Percentiles rank a stretch among this genome's conserved stretches.
These are phyloP conservation scores for Helicoverpa armigera DNA, from an alignment of 1,140 invertebrate genomes.

Conservation along the genomic window DNA sequence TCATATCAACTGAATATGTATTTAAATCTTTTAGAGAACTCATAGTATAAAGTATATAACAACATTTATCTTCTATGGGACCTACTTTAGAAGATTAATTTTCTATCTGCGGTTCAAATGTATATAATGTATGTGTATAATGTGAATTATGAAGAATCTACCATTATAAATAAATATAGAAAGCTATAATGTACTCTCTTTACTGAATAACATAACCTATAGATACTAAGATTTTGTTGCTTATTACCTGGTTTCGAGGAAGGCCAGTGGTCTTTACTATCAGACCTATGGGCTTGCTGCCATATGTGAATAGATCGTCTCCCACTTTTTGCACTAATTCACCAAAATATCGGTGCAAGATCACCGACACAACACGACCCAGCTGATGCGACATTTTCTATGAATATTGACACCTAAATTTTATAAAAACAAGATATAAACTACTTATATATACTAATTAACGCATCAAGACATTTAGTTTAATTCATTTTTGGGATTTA, in stretches of 20 bases:
- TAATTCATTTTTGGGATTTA: neutral
- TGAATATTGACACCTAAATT: conserved; percentile 22
- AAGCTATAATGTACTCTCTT: neutral
- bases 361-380: conserved; percentile 89
- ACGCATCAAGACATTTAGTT: neutral
- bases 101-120: no score
- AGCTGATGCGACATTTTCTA: conserved; percentile 89
- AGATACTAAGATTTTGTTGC: conserved; percentile 10
- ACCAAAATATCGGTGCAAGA: conserved; percentile 92
- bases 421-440: neutral
- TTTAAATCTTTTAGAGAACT: no score
- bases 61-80: no score
- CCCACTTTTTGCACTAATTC: conserved; percentile 90
- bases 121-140: no score
- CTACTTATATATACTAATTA: neutral
- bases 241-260: conserved; percentile 87
- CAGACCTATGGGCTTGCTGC: conserved; percentile 88
- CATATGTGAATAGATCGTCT: conserved; percentile 89
- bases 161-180: no score
- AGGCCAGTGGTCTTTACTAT: conserved; percentile 88
- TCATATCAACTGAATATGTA: no score
- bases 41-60: no score
- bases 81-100: no score
- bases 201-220: conserved; percentile 49
- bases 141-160: no score